These are phyloP conservation scores for Orchestia grillus DNA, from an alignment of 1,140 invertebrate genomes.

Conservation along the genomic window DNA sequence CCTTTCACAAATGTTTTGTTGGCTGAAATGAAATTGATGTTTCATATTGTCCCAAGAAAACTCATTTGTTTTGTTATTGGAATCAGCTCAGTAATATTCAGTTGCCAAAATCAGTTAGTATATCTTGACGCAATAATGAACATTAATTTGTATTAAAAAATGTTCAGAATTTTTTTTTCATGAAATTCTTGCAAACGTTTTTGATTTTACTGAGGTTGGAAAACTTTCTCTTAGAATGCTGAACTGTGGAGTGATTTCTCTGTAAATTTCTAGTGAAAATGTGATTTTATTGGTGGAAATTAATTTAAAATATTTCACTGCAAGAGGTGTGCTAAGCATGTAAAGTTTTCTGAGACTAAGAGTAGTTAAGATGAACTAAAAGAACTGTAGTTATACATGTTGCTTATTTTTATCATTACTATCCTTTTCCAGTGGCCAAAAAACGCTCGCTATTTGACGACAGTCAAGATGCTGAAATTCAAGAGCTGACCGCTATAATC, in stretches of 20 bases:
- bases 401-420: not conserved
- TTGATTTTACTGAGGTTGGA: not conserved
- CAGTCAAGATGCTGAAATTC: slow-evolving; percentile 88
- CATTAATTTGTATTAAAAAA: not conserved
- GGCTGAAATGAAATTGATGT: no score
- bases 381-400: not conserved
- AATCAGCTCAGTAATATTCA: no score
- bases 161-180: not conserved
- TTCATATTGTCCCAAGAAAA: no score
- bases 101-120: not conserved
- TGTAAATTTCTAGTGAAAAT: not conserved
- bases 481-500: slow-evolving; percentile 97
- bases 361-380: slow-evolving; percentile 2
- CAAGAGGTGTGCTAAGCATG: slow-evolving; percentile 59
- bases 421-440: slow-evolving; percentile 88
- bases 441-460: slow-evolving; percentile 98
- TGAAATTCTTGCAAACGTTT: not conserved
- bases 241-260: not conserved
- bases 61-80: no score
- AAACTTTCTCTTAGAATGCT: not conserved
- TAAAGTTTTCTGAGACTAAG: slow-evolving; percentile 58
- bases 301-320: not conserved
- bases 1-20: no score
- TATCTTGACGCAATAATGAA: not conserved
- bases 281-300: not conserved